Conservation (phyloP, 2,888 invertebrate genomes). For the Hypolimnas misippus region DNA sequence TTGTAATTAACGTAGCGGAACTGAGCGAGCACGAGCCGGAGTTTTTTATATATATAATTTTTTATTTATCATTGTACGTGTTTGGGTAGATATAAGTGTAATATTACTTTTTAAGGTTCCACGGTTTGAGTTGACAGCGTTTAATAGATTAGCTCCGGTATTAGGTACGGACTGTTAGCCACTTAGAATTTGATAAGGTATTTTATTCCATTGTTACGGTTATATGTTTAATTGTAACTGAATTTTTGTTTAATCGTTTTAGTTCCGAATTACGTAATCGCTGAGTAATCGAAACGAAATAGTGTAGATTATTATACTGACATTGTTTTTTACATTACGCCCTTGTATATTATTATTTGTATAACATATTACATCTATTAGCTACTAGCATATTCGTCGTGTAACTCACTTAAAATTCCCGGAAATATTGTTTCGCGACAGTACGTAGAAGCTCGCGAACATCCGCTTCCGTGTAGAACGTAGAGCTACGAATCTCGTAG, state of each 20-base stretch:
- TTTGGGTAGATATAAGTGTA: slow-evolving; percentile 17
- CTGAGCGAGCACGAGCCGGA: slow-evolving; percentile 26
- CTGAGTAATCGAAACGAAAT: slow-evolving; percentile 27
- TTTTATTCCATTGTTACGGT: slow-evolving; percentile 53
- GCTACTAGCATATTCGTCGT: not conserved
- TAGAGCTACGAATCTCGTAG: slow-evolving; percentile 75
- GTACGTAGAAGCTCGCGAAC: slow-evolving; percentile 21
- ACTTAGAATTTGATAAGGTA: slow-evolving; percentile 49
- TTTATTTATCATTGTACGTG: slow-evolving; percentile 32
- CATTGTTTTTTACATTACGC: slow-evolving; percentile 8
- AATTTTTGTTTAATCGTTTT: slow-evolving; percentile 34
- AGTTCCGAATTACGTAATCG: slow-evolving; percentile 35
- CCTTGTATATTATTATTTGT: not conserved
- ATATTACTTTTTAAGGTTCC: slow-evolving; percentile 23
- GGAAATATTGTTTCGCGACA: slow-evolving; percentile 21
- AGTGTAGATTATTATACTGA: slow-evolving; percentile 8
- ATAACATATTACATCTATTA: slow-evolving; percentile 1
- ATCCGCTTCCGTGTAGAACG: slow-evolving; percentile 41
- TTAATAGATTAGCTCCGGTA: slow-evolving; percentile 52
- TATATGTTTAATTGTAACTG: slow-evolving; percentile 36
- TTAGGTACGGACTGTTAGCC: slow-evolving; percentile 53
- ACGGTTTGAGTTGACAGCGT: slow-evolving; percentile 48
- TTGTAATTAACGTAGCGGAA: slow-evolving; percentile 35
- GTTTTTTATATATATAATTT: slow-evolving; percentile 28
- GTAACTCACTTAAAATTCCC: slow-evolving; percentile 20